A percentile compares a stretch with the other conserved stretches of the same genome.
Conservation (phyloP, 2,797 vertebrate species). For the Sus cebifrons region DNA sequence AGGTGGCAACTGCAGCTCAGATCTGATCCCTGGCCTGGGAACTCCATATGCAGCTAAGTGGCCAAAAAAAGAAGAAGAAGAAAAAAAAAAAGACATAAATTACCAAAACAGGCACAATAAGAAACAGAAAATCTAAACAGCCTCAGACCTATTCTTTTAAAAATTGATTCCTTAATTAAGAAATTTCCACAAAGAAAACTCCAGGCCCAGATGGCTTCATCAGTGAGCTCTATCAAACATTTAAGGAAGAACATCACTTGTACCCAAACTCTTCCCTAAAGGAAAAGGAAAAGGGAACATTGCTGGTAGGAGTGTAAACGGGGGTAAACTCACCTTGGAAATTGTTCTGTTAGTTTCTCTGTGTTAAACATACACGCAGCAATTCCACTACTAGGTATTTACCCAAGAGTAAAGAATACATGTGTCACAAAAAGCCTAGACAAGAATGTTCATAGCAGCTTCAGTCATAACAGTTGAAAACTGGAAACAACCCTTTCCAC, state of each 20-base stretch:
- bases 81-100: not conserved
- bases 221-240: conserved; percentile 17
- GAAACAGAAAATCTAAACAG: not conserved
- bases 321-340: conserved; percentile 1
- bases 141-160: not conserved
- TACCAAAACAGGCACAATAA: not conserved
- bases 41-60: too few relatives aligned
- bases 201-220: not conserved
- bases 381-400: conserved; percentile 9
- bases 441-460: conserved; percentile 5
- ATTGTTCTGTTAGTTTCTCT: not conserved
- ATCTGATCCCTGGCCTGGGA: too few relatives aligned
- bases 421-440: not conserved
- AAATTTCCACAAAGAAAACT: conserved; percentile 51
- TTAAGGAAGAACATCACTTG: conserved; percentile 38
- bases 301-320: not conserved
- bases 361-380: not conserved
- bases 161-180: conserved; percentile 54
- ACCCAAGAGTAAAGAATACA: not conserved
- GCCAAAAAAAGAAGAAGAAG: too few relatives aligned
- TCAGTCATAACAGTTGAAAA: not conserved
- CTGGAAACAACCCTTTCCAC: not conserved
- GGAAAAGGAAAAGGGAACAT: not conserved
- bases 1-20: too few relatives aligned
- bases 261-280: not conserved